Base-by-base conservation (phyloP, 1,140 invertebrate species). In the Rhopalosiphum maidis region DNA sequence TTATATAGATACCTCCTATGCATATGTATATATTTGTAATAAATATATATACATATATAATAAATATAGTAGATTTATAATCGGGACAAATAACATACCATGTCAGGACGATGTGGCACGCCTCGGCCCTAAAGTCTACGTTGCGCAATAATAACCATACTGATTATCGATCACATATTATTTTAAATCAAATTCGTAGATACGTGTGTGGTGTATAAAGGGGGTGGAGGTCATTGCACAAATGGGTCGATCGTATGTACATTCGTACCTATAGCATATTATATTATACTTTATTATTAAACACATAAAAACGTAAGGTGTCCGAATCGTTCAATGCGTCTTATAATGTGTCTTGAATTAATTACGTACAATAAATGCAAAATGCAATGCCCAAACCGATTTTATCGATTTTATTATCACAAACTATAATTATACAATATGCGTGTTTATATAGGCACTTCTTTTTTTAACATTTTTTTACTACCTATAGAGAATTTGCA, bases 1-100 rank as follows among this genome's bases (percentile, higher is more conserved):
- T 60, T 60, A 60, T 60, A 60, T 30, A 60, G 11, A 30, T 60
- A 60, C 55, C 30, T 60, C 11, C 8, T 30, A n/a, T 77, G 30
- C 23, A 48, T 30, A 35, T 35, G 18, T 3, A 51, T 23, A 54
- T 88, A 88, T 37, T 30, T 25, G 23, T 55, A 54, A 91, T 4
- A 41, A 9, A 90, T 43, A 85, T 43, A 85, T 25, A 43, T 41
- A 22, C 77, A 35, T 22, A 46, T 46, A 51, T 35, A 21, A 89
- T 55, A 89, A 89, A 89, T 89, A 37, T 89, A 37, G 41, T 89
- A 89, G 87, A 89, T 89, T 55, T 41, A 89, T 89, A 89, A 89
- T 89, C 88, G 88, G 51, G 88, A 89, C 88, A 41, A 41, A 55
- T 55, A 89, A 55, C 37, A 55, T 37, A 54, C n/a, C 9, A 41